Percentiles rank a stretch among this genome's conserved stretches.
Conservation (phyloP, 1,140 invertebrate genomes). For the Drosophila ananassae region DNA sequence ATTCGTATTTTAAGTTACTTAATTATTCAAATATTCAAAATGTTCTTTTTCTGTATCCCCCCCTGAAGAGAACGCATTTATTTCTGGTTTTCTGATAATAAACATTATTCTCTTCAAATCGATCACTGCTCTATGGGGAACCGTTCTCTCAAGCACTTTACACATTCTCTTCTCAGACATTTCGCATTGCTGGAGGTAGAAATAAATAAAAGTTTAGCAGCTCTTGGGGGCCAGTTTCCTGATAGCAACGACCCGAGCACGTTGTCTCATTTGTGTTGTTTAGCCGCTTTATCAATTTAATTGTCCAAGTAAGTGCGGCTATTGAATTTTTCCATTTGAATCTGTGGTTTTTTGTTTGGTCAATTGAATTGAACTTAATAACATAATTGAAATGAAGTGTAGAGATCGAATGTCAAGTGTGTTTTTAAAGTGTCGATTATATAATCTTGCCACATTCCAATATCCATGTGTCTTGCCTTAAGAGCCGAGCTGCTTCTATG, state of each 20-base stretch:
- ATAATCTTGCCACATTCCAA: conserved; percentile 27
- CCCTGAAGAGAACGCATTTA: conserved; percentile 7
- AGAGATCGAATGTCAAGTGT: conserved; percentile 12
- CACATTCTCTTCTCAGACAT: not conserved
- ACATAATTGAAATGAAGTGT: not conserved
- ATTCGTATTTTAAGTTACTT: too few species aligned
- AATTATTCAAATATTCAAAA: not conserved
- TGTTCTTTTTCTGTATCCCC: not conserved
- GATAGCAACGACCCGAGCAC: conserved; percentile 21
- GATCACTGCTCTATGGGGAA: conserved; percentile 28
- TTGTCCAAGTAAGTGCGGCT: conserved; percentile 24
- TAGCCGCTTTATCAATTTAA: conserved; percentile 22
- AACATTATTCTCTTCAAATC: not conserved
- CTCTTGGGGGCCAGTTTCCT: conserved; percentile 22
- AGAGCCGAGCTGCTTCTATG: not conserved
- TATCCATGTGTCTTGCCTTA: not conserved
- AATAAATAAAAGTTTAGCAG: conserved; percentile 5
- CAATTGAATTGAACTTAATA: conserved; percentile 7
- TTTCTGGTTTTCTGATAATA: not conserved
- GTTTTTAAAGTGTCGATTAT: conserved; percentile 18
- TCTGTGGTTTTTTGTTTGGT: not conserved
- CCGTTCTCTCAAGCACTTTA: conserved; percentile 6
- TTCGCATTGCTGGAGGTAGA: conserved; percentile 29
- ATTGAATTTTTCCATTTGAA: not conserved
- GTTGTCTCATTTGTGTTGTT: conserved; percentile 9